These are phyloP conservation scores for Ia io DNA, from an alignment of 2,113 vertebrate species.

Conservation along the genomic window DNA sequence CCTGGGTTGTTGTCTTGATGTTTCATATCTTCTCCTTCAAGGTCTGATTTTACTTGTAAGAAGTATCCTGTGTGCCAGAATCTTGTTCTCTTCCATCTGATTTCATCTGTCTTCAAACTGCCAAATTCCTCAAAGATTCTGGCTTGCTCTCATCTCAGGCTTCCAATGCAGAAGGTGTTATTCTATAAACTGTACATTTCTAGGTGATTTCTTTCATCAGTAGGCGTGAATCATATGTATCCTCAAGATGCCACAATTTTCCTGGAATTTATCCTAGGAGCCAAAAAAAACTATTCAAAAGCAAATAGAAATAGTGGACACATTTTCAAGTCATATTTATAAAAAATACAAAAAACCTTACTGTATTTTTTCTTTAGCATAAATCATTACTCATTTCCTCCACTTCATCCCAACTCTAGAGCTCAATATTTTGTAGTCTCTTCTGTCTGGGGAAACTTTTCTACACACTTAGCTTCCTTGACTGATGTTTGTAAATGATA, in stretches of 20 bases:
- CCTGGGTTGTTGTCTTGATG: background rate
- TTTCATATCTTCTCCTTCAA: background rate
- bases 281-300: background rate
- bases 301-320: background rate
- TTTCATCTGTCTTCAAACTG: background rate
- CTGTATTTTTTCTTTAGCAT: background rate
- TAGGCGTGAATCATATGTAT: background rate
- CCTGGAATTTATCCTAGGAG: background rate
- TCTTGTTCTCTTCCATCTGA: background rate
- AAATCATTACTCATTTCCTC: background rate
- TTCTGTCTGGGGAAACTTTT: background rate
- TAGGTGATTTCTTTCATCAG: background rate
- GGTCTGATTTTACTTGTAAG: background rate
- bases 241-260: background rate
- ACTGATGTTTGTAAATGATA: background rate
- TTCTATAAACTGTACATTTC: background rate
- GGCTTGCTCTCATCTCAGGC: background rate
- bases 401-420: background rate
- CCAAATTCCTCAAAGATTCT: conserved; percentile 25
- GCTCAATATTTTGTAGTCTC: background rate
- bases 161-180: background rate
- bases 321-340: background rate
- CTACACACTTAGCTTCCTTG: background rate
- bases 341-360: background rate
- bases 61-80: background rate